Conservation (phyloP, 2,888 invertebrate species). For the Xanthorhoe designata region DNA sequence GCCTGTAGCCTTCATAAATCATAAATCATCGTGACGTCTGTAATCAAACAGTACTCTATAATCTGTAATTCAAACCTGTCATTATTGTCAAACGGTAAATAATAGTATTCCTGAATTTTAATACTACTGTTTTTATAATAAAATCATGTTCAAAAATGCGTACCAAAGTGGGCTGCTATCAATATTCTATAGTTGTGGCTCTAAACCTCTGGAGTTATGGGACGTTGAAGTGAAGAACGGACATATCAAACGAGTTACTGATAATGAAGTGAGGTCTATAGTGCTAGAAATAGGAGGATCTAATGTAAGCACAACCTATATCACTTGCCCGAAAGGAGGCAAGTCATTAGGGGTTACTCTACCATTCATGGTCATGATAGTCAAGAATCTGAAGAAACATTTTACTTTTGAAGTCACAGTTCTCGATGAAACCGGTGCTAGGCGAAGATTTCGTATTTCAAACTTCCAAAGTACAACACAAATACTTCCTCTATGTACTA, state of each 20-base stretch:
- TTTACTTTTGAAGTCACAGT: conserved; percentile 96
- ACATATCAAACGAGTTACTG: conserved; percentile 78
- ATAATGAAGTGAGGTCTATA: conserved; percentile 97
- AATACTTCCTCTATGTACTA: conserved; percentile 93
- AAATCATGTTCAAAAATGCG: conserved; percentile 79
- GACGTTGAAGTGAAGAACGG: conserved; percentile 50
- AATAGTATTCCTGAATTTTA: no score
- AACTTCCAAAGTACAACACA: conserved; percentile 96
- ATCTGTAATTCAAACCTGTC: no score
- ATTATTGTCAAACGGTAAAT: no score
- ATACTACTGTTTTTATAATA: not conserved
- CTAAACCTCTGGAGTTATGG: conserved; percentile 84
- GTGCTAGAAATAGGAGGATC: conserved; percentile 97
- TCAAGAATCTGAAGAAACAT: conserved; percentile 98
- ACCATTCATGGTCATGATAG: conserved; percentile 97
- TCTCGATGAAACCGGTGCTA: conserved; percentile 95
- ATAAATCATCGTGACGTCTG: no score
- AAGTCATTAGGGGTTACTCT: conserved; percentile 96
- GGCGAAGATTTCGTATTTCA: conserved; percentile 96
- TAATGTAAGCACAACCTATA: conserved; percentile 98
- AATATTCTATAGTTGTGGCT: conserved; percentile 83
- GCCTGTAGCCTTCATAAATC: no score
- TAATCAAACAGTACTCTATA: no score
- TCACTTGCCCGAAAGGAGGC: conserved; percentile 96
- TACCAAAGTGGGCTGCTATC: conserved; percentile 85